Conservation (phyloP, 2,888 invertebrate species). For the Xestobium rufovillosum region DNA sequence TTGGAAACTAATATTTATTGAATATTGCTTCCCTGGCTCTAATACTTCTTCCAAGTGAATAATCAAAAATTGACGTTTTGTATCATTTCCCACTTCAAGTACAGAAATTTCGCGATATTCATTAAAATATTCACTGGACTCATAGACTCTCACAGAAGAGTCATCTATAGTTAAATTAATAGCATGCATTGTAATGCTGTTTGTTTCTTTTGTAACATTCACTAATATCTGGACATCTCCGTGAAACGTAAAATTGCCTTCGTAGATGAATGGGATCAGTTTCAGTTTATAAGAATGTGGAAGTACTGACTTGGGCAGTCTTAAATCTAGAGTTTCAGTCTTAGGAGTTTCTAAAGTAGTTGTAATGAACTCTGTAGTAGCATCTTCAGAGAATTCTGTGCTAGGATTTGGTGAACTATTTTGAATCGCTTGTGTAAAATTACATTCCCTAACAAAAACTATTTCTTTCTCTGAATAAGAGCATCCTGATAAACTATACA, state of each 20-base stretch:
- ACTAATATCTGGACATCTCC: conserved; percentile 61
- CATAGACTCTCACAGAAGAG: conserved; percentile 23
- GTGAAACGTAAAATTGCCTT: conserved; percentile 71
- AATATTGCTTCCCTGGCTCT: conserved; percentile 53
- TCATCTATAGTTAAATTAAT: conserved; percentile 59
- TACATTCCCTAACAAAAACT: conserved; percentile 41
- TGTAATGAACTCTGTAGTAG: not conserved
- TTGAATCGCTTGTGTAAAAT: conserved; percentile 15
- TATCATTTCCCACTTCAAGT: conserved; percentile 44
- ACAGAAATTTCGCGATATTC: conserved; percentile 19
- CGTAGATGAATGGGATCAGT: conserved; percentile 63
- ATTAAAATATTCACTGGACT: conserved; percentile 10
- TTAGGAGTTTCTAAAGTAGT: conserved; percentile 14
- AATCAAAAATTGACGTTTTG: conserved; percentile 61
- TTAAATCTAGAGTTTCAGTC: conserved; percentile 45
- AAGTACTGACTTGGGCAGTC: conserved; percentile 59
- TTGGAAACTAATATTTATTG: conserved; percentile 59
- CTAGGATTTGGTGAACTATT: conserved; percentile 6
- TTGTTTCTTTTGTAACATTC: conserved; percentile 53
- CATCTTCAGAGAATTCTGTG: conserved; percentile 26
- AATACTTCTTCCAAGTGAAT: conserved; percentile 54
- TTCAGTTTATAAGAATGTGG: conserved; percentile 65
- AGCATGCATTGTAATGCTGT: conserved; percentile 67
- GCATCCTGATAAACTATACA: conserved; percentile 69
- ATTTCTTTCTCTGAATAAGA: conserved; percentile 40